Evolutionary conservation across 2,797 vertebrate genomes (phyloP).

Genomic region (Harpagifer antarcticus): DNA sequence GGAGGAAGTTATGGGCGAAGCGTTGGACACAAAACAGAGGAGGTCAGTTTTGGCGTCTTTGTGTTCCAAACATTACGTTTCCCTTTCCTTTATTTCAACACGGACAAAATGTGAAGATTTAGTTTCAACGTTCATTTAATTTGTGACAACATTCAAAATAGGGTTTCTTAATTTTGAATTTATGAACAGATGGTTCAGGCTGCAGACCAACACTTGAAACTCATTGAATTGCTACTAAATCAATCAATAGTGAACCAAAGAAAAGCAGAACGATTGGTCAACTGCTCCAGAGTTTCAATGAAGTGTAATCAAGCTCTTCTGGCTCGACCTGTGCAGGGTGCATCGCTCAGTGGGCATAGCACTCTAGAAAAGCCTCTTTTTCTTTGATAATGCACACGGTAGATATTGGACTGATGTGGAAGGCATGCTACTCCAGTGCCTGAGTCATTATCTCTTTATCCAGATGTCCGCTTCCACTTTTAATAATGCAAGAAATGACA

Average conservation of each 20-base stretch:
- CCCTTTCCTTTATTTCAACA: too few species aligned
- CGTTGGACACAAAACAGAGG: too few species aligned
- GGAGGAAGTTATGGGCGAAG: too few species aligned
- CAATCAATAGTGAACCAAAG: neutral
- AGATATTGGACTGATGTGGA: neutral
- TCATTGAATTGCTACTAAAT: neutral
- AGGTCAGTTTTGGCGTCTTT: too few species aligned
- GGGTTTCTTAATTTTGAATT: too few species aligned
- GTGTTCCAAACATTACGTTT: too few species aligned
- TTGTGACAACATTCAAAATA: too few species aligned
- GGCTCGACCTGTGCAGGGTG: neutral
- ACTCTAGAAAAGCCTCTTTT: neutral
- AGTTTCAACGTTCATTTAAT: too few species aligned
- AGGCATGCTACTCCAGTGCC: neutral
- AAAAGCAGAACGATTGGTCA: neutral
- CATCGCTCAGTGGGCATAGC: neutral
- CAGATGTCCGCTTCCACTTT: slow-evolving; percentile 12
- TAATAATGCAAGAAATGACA: slow-evolving; percentile 19
- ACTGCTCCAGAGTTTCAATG: neutral
- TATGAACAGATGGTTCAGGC: neutral
- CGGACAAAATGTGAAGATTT: too few species aligned
- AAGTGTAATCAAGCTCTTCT: slow-evolving; percentile 2
- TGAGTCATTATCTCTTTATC: neutral
- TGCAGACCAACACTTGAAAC: neutral
- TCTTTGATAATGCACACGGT: neutral